phyloP scores from a whole-genome alignment of 2,113 vertebrate genomes.

The Clinocottus analis region DNA sequence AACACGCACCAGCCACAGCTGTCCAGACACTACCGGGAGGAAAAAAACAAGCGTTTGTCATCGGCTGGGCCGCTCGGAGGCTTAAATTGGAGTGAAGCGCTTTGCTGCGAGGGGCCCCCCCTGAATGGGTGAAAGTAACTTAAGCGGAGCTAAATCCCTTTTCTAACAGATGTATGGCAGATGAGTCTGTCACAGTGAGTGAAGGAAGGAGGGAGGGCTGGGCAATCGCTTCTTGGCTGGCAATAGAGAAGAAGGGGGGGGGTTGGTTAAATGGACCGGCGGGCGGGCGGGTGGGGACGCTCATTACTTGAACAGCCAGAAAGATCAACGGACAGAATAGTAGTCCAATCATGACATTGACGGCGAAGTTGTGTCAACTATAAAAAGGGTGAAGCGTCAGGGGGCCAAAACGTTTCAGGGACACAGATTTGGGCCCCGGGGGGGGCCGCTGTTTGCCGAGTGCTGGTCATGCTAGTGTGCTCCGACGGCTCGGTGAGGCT shows the following conservation, averaged over 20 bases:
- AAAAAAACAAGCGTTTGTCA: slow-evolving; percentile 65
- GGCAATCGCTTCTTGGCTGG: slow-evolving; percentile 6
- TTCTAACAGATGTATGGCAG: slow-evolving; percentile 80
- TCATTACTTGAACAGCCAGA: not conserved
- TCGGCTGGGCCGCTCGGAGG: slow-evolving; percentile 31
- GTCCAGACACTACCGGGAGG: slow-evolving; percentile 42
- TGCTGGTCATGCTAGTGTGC: not conserved
- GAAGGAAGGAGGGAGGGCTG: slow-evolving; percentile 43
- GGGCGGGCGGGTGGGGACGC: not conserved
- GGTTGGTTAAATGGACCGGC: slow-evolving; percentile 8
- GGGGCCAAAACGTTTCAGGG: no score
- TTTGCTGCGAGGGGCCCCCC: slow-evolving; percentile 47
- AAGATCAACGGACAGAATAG: not conserved
- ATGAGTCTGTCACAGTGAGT: slow-evolving; percentile 72
- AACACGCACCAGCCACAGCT: slow-evolving; percentile 57
- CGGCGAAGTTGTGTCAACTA: not conserved
- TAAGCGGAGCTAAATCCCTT: slow-evolving; percentile 78
- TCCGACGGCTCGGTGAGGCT: not conserved
- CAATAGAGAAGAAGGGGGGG: slow-evolving; percentile 22
- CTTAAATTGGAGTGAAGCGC: slow-evolving; percentile 58
- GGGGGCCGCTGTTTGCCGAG: not conserved
- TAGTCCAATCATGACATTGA: not conserved
- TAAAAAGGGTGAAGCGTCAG: not conserved
- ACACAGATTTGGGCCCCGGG: no score
- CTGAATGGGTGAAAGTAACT: slow-evolving; percentile 66